Percentiles rank a stretch among this genome's conserved stretches.
These are phyloP conservation scores for Apocrypta bakeri DNA, from an alignment of 1,140 invertebrate species.

Conservation along the genomic window DNA sequence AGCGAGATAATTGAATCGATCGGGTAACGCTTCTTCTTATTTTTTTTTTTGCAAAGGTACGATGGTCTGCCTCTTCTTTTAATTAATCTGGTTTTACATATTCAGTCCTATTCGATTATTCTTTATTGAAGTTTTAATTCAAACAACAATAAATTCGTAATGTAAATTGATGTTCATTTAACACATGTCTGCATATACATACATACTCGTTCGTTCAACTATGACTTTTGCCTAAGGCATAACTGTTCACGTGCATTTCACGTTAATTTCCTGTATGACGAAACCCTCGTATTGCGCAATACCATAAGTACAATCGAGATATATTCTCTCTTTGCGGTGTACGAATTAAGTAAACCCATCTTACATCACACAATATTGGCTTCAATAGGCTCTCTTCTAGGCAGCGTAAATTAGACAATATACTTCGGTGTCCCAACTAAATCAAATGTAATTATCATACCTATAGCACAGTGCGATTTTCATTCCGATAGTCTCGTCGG, in stretches of 20 bases:
- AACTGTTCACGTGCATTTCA: neutral
- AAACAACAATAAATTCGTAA: neutral
- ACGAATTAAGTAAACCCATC: no score
- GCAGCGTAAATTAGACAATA: neutral
- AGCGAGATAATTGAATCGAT: neutral
- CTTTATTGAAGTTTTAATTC: neutral
- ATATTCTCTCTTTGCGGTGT: no score
- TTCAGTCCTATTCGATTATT: neutral
- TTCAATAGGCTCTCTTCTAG: no score
- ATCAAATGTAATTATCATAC: neutral
- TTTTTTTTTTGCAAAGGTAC: neutral
- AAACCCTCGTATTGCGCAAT: neutral
- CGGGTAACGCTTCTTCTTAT: neutral
- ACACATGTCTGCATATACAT: neutral
- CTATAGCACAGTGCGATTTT: no score
- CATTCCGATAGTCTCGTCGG: neutral
- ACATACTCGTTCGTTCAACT: neutral
- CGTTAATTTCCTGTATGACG: neutral
- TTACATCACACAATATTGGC: no score
- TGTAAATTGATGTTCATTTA: neutral
- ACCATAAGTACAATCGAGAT: no score
- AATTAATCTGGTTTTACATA: neutral
- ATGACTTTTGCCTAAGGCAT: neutral
- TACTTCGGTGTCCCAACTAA: neutral
- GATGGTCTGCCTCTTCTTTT: neutral